Conservation (phyloP, 2,888 invertebrate genomes). For the Candidula unifasciata region DNA sequence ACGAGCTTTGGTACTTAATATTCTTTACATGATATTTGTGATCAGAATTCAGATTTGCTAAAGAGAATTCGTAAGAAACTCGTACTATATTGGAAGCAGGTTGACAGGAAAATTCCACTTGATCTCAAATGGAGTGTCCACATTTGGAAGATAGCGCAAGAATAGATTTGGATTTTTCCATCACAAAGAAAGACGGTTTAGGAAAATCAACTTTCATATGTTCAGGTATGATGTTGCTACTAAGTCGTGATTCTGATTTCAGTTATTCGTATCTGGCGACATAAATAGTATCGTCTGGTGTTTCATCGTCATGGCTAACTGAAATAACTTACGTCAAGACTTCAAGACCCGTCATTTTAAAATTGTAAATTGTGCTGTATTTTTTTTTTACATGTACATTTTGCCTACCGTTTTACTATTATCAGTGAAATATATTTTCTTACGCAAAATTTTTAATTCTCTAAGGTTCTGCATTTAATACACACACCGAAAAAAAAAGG, state of each 20-base stretch:
- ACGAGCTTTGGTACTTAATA: not conserved
- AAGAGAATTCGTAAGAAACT: not conserved
- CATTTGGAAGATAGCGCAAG: slow-evolving; percentile 76
- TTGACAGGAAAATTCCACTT: slow-evolving; percentile 9
- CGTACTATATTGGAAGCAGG: too few species aligned
- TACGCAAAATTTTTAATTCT: not conserved
- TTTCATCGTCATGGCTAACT: too few species aligned
- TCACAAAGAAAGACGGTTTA: slow-evolving; percentile 68
- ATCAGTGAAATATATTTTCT: too few species aligned
- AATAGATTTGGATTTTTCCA: slow-evolving; percentile 62
- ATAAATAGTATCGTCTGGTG: too few species aligned
- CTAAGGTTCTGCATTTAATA: too few species aligned
- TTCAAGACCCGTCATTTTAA: not conserved
- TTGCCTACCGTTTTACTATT: too few species aligned
- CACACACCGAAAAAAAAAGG: too few species aligned
- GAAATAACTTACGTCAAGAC: too few species aligned
- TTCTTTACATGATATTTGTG: not conserved
- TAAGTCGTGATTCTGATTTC: not conserved
- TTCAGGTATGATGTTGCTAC: slow-evolving; percentile 63
- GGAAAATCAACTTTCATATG: slow-evolving; percentile 67
- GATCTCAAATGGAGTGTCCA: slow-evolving; percentile 75
- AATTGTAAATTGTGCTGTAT: too few species aligned
- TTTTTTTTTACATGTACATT: too few species aligned
- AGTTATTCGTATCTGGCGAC: not conserved
- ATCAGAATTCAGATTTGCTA: not conserved